These are phyloP conservation scores for Helicoverpa zea DNA, from an alignment of 1,140 invertebrate species.

Conservation along the genomic window DNA sequence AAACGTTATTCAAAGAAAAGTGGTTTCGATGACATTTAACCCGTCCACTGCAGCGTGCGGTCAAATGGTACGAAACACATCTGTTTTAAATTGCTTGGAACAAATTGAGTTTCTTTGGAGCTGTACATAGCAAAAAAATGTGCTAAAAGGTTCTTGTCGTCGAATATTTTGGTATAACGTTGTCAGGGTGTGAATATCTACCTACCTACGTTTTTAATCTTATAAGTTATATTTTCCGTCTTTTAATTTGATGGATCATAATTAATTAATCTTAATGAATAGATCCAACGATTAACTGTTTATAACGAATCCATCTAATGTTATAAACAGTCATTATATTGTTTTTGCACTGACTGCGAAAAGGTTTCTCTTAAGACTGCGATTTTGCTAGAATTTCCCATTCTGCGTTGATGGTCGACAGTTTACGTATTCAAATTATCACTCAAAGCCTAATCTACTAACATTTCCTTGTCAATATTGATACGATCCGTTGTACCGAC, in stretches of 20 bases:
- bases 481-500: constrained; percentile 29
- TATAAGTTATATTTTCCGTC: too few relatives aligned
- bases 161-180: too few relatives aligned
- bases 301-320: too few relatives aligned
- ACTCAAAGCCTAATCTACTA: constrained; percentile 18
- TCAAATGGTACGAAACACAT: constrained; percentile 29
- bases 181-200: too few relatives aligned
- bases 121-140: neutral
- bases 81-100: constrained; percentile 8
- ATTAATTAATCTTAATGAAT: too few relatives aligned
- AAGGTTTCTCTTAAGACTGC: too few relatives aligned
- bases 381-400: neutral
- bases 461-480: constrained; percentile 55
- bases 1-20: neutral
- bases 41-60: neutral
- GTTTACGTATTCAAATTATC: neutral
- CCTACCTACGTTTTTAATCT: too few relatives aligned
- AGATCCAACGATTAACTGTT: too few relatives aligned
- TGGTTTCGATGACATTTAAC: constrained; percentile 39
- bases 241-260: too few relatives aligned
- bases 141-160: too few relatives aligned
- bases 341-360: too few relatives aligned
- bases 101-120: constrained; percentile 15
- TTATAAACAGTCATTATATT: too few relatives aligned
- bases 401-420: neutral